Evolutionary conservation across 2,797 vertebrate species (phyloP).

Genomic region (Denticeps clupeoides): DNA sequence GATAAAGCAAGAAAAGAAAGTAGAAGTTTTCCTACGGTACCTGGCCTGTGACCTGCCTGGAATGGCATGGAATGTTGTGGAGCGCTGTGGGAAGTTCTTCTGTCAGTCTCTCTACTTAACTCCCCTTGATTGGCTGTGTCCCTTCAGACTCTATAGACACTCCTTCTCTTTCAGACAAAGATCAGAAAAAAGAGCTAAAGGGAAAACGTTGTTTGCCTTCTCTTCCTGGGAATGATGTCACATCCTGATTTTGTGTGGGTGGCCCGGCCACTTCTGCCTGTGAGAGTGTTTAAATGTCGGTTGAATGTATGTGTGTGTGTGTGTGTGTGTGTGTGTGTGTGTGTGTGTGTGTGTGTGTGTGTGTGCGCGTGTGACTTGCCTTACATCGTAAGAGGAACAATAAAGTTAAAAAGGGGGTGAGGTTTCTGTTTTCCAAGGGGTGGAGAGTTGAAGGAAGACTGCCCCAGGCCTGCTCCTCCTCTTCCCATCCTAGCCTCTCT

Average conservation of each 20-base stretch:
- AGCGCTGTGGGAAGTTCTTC: slow-evolving; percentile 37
- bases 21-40: slow-evolving; percentile 41
- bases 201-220: slow-evolving; percentile 57
- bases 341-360: slow-evolving; percentile 15
- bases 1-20: slow-evolving; percentile 17
- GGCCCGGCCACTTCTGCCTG: slow-evolving; percentile 23
- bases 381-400: slow-evolving; percentile 40
- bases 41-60: slow-evolving; percentile 44
- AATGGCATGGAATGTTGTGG: slow-evolving; percentile 41
- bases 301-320: slow-evolving; percentile 26
- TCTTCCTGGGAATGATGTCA: slow-evolving; percentile 78
- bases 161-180: slow-evolving; percentile 22
- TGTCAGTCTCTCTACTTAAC: slow-evolving; percentile 23
- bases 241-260: slow-evolving; percentile 74
- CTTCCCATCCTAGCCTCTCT: slow-evolving; percentile 7
- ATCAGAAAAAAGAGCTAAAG: slow-evolving; percentile 29
- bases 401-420: slow-evolving; percentile 37
- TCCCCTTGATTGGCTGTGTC: slow-evolving; percentile 33
- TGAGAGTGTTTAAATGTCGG: too few species aligned
- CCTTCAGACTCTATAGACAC: slow-evolving; percentile 29
- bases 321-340: slow-evolving; percentile 8
- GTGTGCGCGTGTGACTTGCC: slow-evolving; percentile 29
- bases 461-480: slow-evolving; percentile 22
- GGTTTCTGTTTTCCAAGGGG: slow-evolving; percentile 18
- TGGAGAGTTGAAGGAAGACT: slow-evolving; percentile 35